These are phyloP conservation scores for Ophion ventricosus DNA, from an alignment of 2,888 invertebrate genomes.

Conservation along the genomic window DNA sequence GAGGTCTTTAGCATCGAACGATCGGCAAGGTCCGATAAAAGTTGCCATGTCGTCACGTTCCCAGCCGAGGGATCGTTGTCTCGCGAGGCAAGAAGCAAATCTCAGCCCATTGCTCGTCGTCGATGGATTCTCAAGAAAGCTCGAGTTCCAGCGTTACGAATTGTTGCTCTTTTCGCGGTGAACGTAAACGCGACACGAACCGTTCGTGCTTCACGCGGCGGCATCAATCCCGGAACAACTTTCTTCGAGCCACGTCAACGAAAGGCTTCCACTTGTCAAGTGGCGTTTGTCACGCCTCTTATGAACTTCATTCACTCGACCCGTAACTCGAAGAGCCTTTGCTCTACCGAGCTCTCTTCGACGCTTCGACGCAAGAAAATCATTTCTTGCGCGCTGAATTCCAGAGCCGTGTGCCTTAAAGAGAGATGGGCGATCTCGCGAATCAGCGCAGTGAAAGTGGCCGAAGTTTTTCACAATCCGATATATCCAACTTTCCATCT, in stretches of 20 bases:
- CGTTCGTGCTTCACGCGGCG: constrained; percentile 21
- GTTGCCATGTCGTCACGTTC: constrained; percentile 36
- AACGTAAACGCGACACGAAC: constrained; percentile 45
- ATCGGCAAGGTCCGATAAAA: constrained; percentile 8
- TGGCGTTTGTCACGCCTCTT: constrained; percentile 60
- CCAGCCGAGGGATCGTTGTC: constrained; percentile 13
- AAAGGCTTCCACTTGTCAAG: constrained; percentile 58
- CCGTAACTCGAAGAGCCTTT: constrained; percentile 28
- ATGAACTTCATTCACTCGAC: constrained; percentile 47
- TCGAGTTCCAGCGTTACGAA: constrained; percentile 58
- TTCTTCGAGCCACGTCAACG: constrained; percentile 46
- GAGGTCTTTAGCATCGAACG: not conserved
- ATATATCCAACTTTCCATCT: not conserved
- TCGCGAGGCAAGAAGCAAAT: constrained; percentile 23
- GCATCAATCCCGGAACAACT: constrained; percentile 64
- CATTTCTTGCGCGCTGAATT: constrained; percentile 39
- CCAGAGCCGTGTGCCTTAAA: not conserved
- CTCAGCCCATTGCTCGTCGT: constrained; percentile 16
- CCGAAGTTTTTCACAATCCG: not conserved
- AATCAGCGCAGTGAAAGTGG: not conserved
- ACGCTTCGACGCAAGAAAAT: constrained; percentile 29
- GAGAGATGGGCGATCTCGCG: not conserved
- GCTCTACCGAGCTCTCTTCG: constrained; percentile 24
- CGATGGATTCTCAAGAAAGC: constrained; percentile 38
- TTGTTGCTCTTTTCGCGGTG: constrained; percentile 48